Percentiles rank a stretch among this genome's conserved stretches.
These are phyloP conservation scores for Halyomorpha halys DNA, from an alignment of 1,140 invertebrate genomes.

Conservation along the genomic window DNA sequence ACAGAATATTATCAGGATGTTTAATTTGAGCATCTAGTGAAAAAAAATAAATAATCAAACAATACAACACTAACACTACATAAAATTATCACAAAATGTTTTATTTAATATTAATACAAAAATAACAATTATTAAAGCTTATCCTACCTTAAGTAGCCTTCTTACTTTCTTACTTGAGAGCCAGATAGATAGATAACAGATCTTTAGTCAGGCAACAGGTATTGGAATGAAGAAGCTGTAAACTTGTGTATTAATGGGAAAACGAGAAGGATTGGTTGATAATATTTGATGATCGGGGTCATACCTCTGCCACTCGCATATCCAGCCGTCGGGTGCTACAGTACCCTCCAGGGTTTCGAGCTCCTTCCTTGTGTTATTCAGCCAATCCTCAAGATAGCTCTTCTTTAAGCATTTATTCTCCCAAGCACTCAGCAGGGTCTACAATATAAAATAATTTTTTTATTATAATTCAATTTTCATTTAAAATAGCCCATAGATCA, in stretches of 20 bases:
- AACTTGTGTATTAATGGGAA: constrained; percentile 16
- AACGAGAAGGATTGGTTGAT: constrained; percentile 20
- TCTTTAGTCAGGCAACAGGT: background rate
- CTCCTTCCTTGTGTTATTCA: constrained; percentile 46
- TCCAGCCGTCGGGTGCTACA: constrained; percentile 56
- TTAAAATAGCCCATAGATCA: too few species aligned
- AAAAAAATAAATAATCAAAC: too few species aligned
- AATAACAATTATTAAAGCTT: background rate
- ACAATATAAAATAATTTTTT: constrained; percentile 2
- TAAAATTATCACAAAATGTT: too few species aligned
- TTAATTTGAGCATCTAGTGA: too few species aligned
- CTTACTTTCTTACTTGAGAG: constrained; percentile 11
- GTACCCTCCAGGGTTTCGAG: constrained; percentile 47
- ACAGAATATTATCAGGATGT: too few species aligned
- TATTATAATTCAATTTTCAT: too few species aligned
- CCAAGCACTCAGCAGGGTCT: constrained; percentile 54
- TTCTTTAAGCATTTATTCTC: constrained; percentile 45
- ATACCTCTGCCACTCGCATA: constrained; percentile 66
- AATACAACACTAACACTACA: too few species aligned
- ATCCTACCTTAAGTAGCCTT: constrained; percentile 19
- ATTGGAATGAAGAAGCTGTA: constrained; percentile 7
- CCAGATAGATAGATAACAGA: background rate
- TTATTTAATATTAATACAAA: too few species aligned
- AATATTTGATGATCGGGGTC: constrained; percentile 31
- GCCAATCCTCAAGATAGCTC: constrained; percentile 48